Percentiles rank a stretch among this genome's conserved stretches.
Evolutionary conservation across 1,140 invertebrate species (phyloP).

Genomic region (Chionoecetes opilio): DNA sequence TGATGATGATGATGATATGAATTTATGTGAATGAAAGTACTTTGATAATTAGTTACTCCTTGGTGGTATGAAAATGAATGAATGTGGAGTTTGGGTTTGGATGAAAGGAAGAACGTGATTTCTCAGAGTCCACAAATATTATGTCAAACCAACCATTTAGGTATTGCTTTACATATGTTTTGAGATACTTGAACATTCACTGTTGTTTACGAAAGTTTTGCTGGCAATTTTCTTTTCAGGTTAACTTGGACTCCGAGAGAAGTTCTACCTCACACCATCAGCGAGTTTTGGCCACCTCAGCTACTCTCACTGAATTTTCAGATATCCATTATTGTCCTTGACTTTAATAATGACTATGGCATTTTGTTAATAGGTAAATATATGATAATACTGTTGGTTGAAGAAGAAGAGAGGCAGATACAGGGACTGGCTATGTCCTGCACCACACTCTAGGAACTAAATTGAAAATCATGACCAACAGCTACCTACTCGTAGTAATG

Average conservation of each 20-base stretch:
- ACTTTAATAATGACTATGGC: neutral
- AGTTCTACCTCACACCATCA: neutral
- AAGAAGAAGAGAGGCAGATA: neutral
- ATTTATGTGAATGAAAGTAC: slow-evolving; percentile 49
- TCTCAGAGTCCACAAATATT: slow-evolving; percentile 41
- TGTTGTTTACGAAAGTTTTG: neutral
- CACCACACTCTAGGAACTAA: slow-evolving; percentile 29
- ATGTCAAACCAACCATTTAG: neutral
- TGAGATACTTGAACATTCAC: neutral
- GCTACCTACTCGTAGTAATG: neutral
- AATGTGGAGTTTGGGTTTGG: slow-evolving; percentile 24
- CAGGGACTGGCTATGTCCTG: neutral
- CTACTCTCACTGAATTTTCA: neutral
- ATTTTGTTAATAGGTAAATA: neutral
- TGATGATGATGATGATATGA: slow-evolving; percentile 54
- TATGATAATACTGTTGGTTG: slow-evolving; percentile 29
- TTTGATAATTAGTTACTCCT: neutral
- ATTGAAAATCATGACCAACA: slow-evolving; percentile 14
- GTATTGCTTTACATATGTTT: neutral
- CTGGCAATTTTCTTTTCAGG: neutral
- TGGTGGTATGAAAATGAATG: slow-evolving; percentile 37
- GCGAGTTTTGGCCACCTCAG: neutral
- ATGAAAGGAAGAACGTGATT: slow-evolving; percentile 42
- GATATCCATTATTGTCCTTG: neutral
- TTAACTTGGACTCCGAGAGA: neutral